Base-by-base conservation (phyloP, 2,888 invertebrate genomes). In the Tenthredo livida region DNA sequence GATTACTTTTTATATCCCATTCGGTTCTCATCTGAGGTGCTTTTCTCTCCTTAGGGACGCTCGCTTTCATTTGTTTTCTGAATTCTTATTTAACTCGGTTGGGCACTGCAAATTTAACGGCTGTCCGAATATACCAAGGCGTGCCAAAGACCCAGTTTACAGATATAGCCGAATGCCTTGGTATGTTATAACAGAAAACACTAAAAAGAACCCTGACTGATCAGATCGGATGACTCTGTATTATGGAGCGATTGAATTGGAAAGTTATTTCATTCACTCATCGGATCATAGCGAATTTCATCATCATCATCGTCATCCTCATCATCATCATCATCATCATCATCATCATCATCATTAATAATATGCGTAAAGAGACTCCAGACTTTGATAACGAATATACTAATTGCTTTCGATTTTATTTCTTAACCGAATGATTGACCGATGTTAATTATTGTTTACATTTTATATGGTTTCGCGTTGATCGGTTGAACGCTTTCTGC, bases 81-180 rank as follows among this genome's bases (percentile, higher is more conserved):
- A 73, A 61, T 50, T 61, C n/a, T 80, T 80, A 80, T 80, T 61
- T 40, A 40, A 58, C 58, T 58, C 37, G 4, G 58, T 7, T n/a
- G 37, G 43, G n/a, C 12, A 80, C 37, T n/a, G 80, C 37, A 61
- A 80, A 80, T 21, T 21, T 58, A 17, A 80, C 80, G 61, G 25
- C 80, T 80, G 37, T 80, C 40, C 40, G 61, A 80, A 80, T 80
- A 61, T 80, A 40, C 61, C 40, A 80, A 80, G 61, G n/a, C 58
- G 80, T 80, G 80, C 80, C 80, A 80, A 80, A 80, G 80, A 80
- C 80, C 80, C 80, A 61, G 61, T 80, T 80, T 61, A 80, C 80
- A 80, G 80, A 80, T 80, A 80, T 61, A 80, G 80, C 58, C 61
- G 40, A 61, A 21, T 58, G 61, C 40, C 61, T 25, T 61, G 58